These are phyloP conservation scores for Psophia crepitans DNA, from an alignment of 2,113 vertebrate species.

Conservation along the genomic window DNA sequence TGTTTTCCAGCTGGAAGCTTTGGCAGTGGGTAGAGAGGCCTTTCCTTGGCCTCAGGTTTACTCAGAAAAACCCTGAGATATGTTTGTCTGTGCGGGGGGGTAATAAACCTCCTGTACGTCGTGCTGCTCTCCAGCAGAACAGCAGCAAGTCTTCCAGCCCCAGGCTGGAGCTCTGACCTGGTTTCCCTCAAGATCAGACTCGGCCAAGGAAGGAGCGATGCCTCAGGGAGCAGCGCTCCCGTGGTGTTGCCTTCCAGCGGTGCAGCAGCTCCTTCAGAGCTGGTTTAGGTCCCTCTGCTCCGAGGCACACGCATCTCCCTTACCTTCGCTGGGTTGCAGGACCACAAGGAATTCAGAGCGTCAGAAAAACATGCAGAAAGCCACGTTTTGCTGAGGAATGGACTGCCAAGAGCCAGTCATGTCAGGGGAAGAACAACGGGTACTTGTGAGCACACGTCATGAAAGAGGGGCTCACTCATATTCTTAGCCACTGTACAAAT, in stretches of 20 bases:
- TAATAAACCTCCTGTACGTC: fast-evolving
- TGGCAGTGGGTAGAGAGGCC: not conserved
- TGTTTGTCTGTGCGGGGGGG: not conserved
- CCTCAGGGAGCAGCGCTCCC: fast-evolving
- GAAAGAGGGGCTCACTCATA: not conserved
- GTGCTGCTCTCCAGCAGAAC: not conserved
- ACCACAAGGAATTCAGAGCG: not conserved
- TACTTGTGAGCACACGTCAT: not conserved
- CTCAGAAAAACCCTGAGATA: fast-evolving
- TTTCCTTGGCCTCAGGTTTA: not conserved
- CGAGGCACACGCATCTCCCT: not conserved
- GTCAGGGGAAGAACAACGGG: not conserved
- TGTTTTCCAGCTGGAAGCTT: not conserved
- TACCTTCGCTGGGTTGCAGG: not conserved
- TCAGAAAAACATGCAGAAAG: not conserved
- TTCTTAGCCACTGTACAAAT: not conserved
- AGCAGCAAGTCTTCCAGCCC: not conserved
- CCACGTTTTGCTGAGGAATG: not conserved
- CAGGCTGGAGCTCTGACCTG: not conserved
- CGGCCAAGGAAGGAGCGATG: fast-evolving
- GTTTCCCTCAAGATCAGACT: not conserved
- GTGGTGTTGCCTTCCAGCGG: fast-evolving
- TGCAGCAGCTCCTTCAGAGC: not conserved
- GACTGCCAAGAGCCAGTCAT: not conserved
- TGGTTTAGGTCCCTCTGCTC: not conserved